These are phyloP conservation scores for Osmoderma eremita DNA, from an alignment of 2,888 invertebrate genomes.

Conservation along the genomic window DNA sequence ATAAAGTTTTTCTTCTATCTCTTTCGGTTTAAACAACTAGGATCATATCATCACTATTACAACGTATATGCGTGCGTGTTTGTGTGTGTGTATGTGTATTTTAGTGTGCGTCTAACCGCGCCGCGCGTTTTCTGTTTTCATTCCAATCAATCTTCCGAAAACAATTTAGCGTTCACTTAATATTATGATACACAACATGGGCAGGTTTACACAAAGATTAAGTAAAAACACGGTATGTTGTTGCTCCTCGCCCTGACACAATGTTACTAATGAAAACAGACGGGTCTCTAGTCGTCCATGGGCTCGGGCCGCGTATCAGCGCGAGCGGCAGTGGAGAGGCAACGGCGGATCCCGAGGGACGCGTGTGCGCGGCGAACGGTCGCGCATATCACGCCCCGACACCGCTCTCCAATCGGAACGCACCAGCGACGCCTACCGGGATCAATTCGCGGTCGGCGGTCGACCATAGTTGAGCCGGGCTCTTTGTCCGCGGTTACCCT, in stretches of 20 bases:
- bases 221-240: constrained; percentile 68
- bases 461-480: constrained; percentile 36
- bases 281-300: constrained; percentile 46
- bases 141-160: constrained; percentile 66
- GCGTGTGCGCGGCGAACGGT: constrained; percentile 42
- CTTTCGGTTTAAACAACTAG: constrained; percentile 7
- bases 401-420: constrained; percentile 49
- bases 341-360: constrained; percentile 55
- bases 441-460: constrained; percentile 34
- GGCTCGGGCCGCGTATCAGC: constrained; percentile 58
- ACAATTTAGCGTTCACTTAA: constrained; percentile 72
- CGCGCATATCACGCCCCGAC: constrained; percentile 49
- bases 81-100: constrained; percentile 63
- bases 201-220: constrained; percentile 80
- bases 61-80: not conserved
- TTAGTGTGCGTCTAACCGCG: constrained; percentile 1
- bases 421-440: constrained; percentile 49
- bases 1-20: constrained; percentile 23
- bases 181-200: constrained; percentile 88
- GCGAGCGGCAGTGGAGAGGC: constrained; percentile 52
- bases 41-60: not conserved
- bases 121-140: constrained; percentile 59
- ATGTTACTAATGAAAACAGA: constrained; percentile 67
- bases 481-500: constrained; percentile 50
- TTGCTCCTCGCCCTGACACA: constrained; percentile 65